Base-by-base conservation (phyloP, 2,797 vertebrate species). In the Poecilia velifera region DNA sequence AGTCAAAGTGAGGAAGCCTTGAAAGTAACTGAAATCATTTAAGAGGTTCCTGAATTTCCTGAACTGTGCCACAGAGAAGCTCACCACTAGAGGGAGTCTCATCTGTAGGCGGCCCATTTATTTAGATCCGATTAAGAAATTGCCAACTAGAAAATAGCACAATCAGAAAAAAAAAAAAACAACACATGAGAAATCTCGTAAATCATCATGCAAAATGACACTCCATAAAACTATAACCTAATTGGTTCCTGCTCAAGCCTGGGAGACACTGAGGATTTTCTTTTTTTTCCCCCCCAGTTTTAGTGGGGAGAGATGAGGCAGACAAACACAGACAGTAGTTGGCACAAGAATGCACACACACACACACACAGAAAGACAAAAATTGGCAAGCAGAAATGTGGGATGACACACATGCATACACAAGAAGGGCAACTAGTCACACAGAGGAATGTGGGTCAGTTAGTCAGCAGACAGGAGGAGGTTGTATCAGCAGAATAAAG, bases 401-500 rank as follows among this genome's bases (percentile, higher is more conserved):
- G 76, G 76, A 41, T 77, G 22, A 64, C 78, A 81, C 77, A 79
- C 76, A 76, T 81, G 79, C 16, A 22, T 9, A 36, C 62, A 66
- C 64, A 66, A 68, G 78, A 62, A 86, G 89, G 88, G 86, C 86
- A 89, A 76, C 73, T 45, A 91, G 87, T 90, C 82, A 89, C 82
- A 92, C 85, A 57, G 83, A 90, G 82, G 90, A 93, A 95, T 94
- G 91, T 95, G 93, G 93, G 94, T 94, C 94, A 94, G 91, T 94
- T 93, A 93, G 91, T 95, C 94, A 95, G 93, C 93, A 94, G 93
- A 91, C 87, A 46, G 86, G 91, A 90, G 90, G 94, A 90, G 89
- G 91, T 89, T 92, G 92, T 90, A 93, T 93, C 93, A 94, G 93
- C 92, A 90, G 88, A 92, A 94, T 88, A 88, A 92, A 91, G 88